These are phyloP conservation scores for Syncerus caffer DNA, from an alignment of 2,797 vertebrate genomes.

Conservation along the genomic window DNA sequence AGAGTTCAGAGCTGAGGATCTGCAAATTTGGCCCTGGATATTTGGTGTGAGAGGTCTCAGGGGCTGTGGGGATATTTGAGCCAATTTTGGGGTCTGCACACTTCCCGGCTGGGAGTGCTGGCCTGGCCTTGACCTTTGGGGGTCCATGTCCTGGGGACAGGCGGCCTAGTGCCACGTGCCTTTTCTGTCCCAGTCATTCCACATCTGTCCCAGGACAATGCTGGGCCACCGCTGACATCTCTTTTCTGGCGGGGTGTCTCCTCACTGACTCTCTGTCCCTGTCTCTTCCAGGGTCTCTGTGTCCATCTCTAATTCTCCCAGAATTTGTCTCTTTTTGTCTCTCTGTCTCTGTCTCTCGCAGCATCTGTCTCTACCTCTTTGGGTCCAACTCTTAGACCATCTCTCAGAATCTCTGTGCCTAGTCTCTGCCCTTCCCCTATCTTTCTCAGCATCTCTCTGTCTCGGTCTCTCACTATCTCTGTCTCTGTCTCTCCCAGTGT, in stretches of 20 bases:
- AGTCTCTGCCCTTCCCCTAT: slow-evolving; percentile 77
- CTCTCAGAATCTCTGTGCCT: slow-evolving; percentile 82
- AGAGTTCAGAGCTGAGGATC: not conserved
- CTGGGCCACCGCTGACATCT: not conserved
- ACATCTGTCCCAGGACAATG: not conserved
- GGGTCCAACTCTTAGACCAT: slow-evolving; percentile 83
- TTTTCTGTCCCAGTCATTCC: not conserved
- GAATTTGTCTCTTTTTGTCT: not conserved
- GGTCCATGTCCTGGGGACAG: not conserved
- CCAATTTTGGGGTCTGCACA: not conserved
- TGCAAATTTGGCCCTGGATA: not conserved
- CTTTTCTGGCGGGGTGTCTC: not conserved
- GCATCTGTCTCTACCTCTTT: slow-evolving; percentile 81
- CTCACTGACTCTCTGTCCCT: not conserved
- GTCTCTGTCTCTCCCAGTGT: slow-evolving; percentile 85
- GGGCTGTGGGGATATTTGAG: not conserved
- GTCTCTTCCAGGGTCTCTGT: not conserved
- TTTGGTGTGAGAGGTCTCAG: not conserved
- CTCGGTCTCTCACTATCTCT: slow-evolving; percentile 83
- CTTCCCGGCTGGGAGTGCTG: not conserved
- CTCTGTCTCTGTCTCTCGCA: slow-evolving; percentile 74
- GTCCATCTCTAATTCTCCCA: not conserved
- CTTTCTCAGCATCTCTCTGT: slow-evolving; percentile 81
- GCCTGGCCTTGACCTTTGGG: not conserved
- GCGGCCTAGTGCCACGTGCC: not conserved